Base-by-base conservation (phyloP, 2,888 invertebrate genomes). In the Boloria selene region DNA sequence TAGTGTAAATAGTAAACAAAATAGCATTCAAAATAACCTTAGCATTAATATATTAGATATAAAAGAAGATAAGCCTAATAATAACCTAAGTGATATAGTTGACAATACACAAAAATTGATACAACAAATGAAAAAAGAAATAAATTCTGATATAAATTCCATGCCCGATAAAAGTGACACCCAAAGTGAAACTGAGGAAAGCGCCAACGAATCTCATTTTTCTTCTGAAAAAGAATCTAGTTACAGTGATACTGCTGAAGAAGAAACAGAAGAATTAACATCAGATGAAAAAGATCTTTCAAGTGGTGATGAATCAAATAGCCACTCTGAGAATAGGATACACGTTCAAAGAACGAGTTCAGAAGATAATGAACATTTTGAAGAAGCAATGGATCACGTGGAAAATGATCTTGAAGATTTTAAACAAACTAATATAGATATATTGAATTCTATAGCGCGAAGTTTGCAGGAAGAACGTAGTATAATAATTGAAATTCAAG, bases 121-220 rank as follows among this genome's bases (percentile, higher is more conserved):
- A 69, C 93, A 94, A 72, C 94, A 94, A 83, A 94, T 94, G 94
- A 94, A 93, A 78, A 93, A 94, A 74, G 94, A 94, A 88, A 94
- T 94, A 47, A 93, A 93, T 79, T 92, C 90, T 31, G 93, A 93
- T 75, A 94, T 94, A 74, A 93, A 93, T 76, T 91, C 90, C n/a
- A 80, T 88, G 42, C 86, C 86, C 70, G 87, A 83, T 26, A 81
- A 81, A 67, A 90, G 89, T 67, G 85, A 89, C 16, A 91, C 90
- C 64, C 89, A 88, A 61, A 93, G 92, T 73, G 92, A 93, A 74
- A 85, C 86, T 42, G 93, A 84, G 26, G 77, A 78, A 44, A 86
- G 81, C 75, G 81, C 84, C 16, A 80, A 84, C 70, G 82, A 82
- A 42, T 79, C 80, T 13, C 79, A 80, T 60, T 74, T 77, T 61